A percentile compares a stretch with the other conserved stretches of the same genome.
phyloP scores from a whole-genome alignment of 1,140 invertebrate genomes.

The Oncopeltus fasciatus region DNA sequence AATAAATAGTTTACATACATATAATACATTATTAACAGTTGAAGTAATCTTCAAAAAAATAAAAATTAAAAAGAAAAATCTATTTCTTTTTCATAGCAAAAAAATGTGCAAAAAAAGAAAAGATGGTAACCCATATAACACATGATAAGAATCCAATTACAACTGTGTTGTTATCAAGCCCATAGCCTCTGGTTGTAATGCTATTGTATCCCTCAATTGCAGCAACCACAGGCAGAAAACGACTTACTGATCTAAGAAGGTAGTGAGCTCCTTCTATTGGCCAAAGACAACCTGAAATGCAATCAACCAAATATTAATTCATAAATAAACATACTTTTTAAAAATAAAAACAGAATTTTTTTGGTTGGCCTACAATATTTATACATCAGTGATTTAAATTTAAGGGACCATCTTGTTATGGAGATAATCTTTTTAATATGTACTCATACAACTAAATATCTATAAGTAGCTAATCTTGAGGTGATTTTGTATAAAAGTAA shows the following conservation, averaged over 20 bases:
- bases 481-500: too few species aligned
- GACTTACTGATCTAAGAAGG: constrained; percentile 35
- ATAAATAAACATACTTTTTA: background rate
- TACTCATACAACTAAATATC: too few species aligned
- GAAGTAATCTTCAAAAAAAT: too few species aligned
- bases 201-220: constrained; percentile 39
- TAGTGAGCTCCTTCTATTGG: constrained; percentile 43
- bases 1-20: too few species aligned
- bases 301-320: background rate
- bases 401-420: too few species aligned
- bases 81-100: constrained; percentile 16
- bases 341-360: background rate
- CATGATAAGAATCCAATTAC: constrained; percentile 34
- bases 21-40: too few species aligned
- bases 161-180: constrained; percentile 27
- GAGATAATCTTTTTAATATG: too few species aligned
- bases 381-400: too few species aligned
- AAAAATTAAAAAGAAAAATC: too few species aligned
- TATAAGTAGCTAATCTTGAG: too few species aligned
- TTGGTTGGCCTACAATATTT: too few species aligned
- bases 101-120: constrained; percentile 26
- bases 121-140: constrained; percentile 36
- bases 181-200: constrained; percentile 39
- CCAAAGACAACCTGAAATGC: constrained; percentile 43
- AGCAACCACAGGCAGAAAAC: constrained; percentile 39